Base-by-base conservation (phyloP, 2,888 invertebrate species). In the Rhagium mordax region DNA sequence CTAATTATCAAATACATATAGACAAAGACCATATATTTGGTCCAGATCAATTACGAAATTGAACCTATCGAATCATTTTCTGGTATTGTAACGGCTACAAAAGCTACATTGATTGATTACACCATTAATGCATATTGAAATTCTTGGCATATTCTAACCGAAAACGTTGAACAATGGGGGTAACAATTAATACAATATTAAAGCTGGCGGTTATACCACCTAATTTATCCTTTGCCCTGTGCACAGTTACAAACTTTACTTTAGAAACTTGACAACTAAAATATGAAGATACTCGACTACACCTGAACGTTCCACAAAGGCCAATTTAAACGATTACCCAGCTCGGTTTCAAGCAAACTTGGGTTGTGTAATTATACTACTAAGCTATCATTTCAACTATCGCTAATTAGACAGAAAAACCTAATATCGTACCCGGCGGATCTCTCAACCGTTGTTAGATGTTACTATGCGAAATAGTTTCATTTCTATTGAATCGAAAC, bases 51-150 rank as follows among this genome's bases (percentile, higher is more conserved):
- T 41, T 60, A 41, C 41, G 18, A 16, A 41, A 41, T 41, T 41
- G 60, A 15, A 41, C 13, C 60, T 18, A 20, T 60, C 13, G 41
- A 60, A 60, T 60, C 41, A 60, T 41, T 41, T 60, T 41, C 33
- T 20, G 20, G 51, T 20, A 51, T 51, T 51, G 51, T 20, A 33
- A 15, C 20, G 1, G 47, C 41, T 29, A 55, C 47, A 75, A 70
- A 75, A 64, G 55, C 59, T 41, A 24, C 21, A 55, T 47, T 71
- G 72, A 76, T 74, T 76, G 76, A 76, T 76, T 74, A 64, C 69
- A 57, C 61, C 65, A 60, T 74, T 76, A 76, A 76, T 69, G 76
- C 67, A 71, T 74, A 77, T 72, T 74, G 76, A 73, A 77, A 76
- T 76, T 72, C 71, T 72, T 76, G 68, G 74, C 68, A 72, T 72